phyloP scores from a whole-genome alignment of 2,113 vertebrate species.

The Microcebus lehilahytsara region DNA sequence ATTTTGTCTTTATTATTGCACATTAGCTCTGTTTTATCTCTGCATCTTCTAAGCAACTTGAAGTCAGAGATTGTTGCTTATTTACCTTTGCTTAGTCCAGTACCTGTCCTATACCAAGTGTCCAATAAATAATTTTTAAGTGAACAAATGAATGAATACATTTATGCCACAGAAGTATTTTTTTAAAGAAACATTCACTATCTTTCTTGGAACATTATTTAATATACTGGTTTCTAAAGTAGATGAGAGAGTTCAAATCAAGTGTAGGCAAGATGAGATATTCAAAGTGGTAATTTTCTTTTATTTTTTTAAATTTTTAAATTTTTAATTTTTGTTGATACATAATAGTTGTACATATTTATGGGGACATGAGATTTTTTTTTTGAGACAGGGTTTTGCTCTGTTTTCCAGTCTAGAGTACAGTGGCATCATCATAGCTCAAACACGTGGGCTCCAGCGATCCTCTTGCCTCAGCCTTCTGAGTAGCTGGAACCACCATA shows the following conservation, averaged over 20 bases:
- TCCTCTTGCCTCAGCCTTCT: too few species aligned
- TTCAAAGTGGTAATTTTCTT: neutral
- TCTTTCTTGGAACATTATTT: neutral
- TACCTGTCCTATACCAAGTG: neutral
- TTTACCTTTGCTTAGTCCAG: neutral
- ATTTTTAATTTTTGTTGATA: neutral
- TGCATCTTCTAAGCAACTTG: neutral
- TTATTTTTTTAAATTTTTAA: neutral
- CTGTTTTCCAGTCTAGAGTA: too few species aligned
- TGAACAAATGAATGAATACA: neutral
- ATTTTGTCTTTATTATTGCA: neutral
- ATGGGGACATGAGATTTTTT: neutral
- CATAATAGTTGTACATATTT: neutral
- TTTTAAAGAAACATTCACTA: neutral
- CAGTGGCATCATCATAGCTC: too few species aligned
- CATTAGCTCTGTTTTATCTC: too few species aligned
- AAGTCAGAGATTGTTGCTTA: neutral
- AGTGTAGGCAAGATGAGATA: neutral
- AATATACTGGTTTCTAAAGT: neutral
- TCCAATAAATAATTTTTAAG: neutral
- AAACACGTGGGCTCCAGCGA: too few species aligned
- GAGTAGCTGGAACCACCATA: too few species aligned
- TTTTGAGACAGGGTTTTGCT: too few species aligned
- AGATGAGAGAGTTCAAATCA: neutral
- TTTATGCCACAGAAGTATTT: neutral